Percentiles rank a stretch among this genome's conserved stretches.
Conservation (phyloP, 2,888 invertebrate genomes). For the Acanthococcus lagerstroemiae region DNA sequence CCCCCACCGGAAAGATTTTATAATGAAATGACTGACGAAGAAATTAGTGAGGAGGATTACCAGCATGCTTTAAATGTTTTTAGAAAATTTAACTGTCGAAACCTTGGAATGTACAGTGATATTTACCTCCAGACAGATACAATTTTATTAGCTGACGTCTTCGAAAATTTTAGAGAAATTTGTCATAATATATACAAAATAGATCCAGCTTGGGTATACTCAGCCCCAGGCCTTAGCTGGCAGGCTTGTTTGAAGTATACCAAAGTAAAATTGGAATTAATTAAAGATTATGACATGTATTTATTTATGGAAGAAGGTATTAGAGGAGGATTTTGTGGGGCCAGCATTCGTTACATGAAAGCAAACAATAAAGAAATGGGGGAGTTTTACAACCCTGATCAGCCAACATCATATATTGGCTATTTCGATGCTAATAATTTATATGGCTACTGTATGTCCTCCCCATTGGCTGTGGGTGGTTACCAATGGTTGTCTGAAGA, state of each 20-base stretch:
- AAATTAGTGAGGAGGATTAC: constrained; percentile 8
- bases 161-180: constrained; percentile 3
- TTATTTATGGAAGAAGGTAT: constrained; percentile 5
- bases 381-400: neutral
- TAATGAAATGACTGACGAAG: constrained; percentile 33
- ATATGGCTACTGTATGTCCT: constrained; percentile 33
- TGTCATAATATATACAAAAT: neutral
- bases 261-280: constrained; percentile 7
- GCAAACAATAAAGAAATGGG: neutral
- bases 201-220: constrained; percentile 8
- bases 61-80: constrained; percentile 1
- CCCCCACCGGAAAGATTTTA: constrained; percentile 2
- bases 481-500: neutral
- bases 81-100: neutral
- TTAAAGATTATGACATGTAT: constrained; percentile 5
- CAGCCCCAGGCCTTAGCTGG: constrained; percentile 1
- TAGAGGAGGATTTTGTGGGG: constrained; percentile 1
- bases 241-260: constrained; percentile 8
- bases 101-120: neutral
- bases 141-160: constrained; percentile 2
- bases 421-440: constrained; percentile 7
- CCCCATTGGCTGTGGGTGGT: constrained; percentile 36
- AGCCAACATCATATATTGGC: neutral
- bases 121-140: neutral
- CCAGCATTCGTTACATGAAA: neutral